Evolutionary conservation across 2,113 vertebrate genomes (phyloP), one percentile per base, ranked within the genome.

Genomic region (Acrocephalus arundinaceus): DNA sequence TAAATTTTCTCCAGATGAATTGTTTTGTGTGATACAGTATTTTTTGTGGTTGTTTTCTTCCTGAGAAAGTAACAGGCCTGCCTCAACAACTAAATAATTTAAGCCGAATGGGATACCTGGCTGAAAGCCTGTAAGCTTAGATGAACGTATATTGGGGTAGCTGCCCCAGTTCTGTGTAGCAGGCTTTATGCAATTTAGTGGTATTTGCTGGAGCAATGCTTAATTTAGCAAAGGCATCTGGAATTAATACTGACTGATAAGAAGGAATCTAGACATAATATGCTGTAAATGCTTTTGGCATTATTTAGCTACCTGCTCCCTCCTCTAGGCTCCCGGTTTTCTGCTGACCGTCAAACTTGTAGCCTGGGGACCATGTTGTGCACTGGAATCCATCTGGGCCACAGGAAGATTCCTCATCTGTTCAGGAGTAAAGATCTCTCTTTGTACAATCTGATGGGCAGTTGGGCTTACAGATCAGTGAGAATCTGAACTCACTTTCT

Each of bases 1-100:
- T 28, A 30, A 41, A 25, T 74, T 33, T 39, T 90, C 51, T 94
- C 48, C 43, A 63, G 57, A 59, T 15, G 7, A 43, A 13, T 16
- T 51, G 23, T 13, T 22, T 77, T 23, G 27, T 1, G 0, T 5
- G 37, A 13, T 49, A 15, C 2, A 3, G 25, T 30, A 10, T 61
- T 39, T 62, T 51, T 54, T 51, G 52, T 41, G 63, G 17, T 82
- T 82, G 9, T 33, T 90, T 94, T 41, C n/a, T 63, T 19, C 33
- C 45, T 59, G 30, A 35, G 30, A 35, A 74, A 86, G 37, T 54
- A 21, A 27, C 20, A 46, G 39, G 14, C 8, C 0, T 66, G 14
- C 5, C 46, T 80, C 28, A 30, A 15, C 66, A 80, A 18, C 4
- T 2, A 11, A 61, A 5, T 8, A 14, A 48, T 48, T 79, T 43